These are phyloP conservation scores for Sciaenops ocellatus DNA, from an alignment of 2,797 vertebrate genomes.

Conservation along the genomic window DNA sequence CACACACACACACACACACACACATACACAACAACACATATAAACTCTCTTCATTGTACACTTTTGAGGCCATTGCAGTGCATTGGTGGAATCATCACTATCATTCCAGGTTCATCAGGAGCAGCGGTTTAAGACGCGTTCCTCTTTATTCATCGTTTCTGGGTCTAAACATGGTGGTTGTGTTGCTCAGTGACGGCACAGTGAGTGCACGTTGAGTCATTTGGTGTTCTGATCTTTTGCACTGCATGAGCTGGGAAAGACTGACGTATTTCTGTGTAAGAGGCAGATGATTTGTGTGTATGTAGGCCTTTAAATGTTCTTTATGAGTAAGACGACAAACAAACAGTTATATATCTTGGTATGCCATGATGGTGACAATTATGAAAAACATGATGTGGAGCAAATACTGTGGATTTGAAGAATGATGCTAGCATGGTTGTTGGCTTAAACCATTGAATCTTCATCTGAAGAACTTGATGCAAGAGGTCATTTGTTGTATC, in stretches of 20 bases:
- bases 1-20: neutral
- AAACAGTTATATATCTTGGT: neutral
- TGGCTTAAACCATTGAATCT: neutral
- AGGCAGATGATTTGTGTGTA: neutral
- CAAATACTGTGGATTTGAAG: slow-evolving; percentile 5
- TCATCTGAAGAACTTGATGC: neutral
- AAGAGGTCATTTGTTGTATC: slow-evolving; percentile 1
- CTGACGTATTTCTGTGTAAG: neutral
- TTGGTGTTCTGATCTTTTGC: slow-evolving; percentile 4
- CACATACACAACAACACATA: neutral
- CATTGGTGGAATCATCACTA: slow-evolving; percentile 1
- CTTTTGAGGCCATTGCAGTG: slow-evolving; percentile 7
- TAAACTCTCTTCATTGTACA: neutral
- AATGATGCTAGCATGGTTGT: neutral
- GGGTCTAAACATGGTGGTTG: neutral
- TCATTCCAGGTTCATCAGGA: slow-evolving; percentile 20
- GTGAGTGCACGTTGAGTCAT: slow-evolving; percentile 10
- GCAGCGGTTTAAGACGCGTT: neutral
- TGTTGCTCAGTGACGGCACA: neutral
- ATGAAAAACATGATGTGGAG: slow-evolving; percentile 8
- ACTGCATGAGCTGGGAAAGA: neutral
- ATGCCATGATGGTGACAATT: neutral
- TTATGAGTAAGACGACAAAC: neutral
- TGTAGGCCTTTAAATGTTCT: neutral
- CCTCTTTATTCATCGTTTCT: slow-evolving; percentile 12